phyloP scores from a whole-genome alignment of 2,113 vertebrate genomes.

The Catharus fuscescens region DNA sequence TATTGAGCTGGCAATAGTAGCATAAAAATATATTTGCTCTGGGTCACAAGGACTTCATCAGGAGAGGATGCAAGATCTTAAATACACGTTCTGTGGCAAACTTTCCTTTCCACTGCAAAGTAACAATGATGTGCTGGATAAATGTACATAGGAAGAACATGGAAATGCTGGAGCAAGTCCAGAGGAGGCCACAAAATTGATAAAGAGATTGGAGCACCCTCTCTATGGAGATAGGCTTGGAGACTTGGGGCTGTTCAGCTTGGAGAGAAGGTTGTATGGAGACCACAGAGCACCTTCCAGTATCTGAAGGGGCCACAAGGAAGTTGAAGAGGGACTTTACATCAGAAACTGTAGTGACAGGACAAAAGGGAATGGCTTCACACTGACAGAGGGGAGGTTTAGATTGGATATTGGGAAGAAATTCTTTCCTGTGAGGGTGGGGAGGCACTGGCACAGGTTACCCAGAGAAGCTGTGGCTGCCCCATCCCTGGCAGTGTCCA shows the following conservation, averaged over 20 bases:
- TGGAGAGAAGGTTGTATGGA: not conserved
- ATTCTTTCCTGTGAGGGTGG: fast-evolving
- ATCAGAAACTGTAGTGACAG: not conserved
- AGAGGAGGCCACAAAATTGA: not conserved
- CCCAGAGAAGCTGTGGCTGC: not conserved
- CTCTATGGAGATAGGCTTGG: not conserved
- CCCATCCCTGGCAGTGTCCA: not conserved
- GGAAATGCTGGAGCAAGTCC: not conserved
- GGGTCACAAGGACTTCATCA: not conserved
- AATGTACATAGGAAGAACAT: not conserved
- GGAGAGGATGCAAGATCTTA: not conserved
- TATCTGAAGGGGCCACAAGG: not conserved
- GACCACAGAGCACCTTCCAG: not conserved
- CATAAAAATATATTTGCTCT: not conserved
- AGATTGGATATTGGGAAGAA: not conserved
- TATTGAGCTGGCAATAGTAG: not conserved
- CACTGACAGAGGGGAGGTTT: not conserved
- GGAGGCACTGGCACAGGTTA: not conserved
- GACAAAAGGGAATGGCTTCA: not conserved
- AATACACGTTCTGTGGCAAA: not conserved
- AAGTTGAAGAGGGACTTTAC: not conserved
- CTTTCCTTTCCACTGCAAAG: not conserved
- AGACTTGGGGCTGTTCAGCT: not conserved
- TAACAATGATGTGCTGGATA: not conserved
- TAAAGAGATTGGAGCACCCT: not conserved